phyloP scores from a whole-genome alignment of 2,797 vertebrate genomes.

The Craterocephalus amniculus region DNA sequence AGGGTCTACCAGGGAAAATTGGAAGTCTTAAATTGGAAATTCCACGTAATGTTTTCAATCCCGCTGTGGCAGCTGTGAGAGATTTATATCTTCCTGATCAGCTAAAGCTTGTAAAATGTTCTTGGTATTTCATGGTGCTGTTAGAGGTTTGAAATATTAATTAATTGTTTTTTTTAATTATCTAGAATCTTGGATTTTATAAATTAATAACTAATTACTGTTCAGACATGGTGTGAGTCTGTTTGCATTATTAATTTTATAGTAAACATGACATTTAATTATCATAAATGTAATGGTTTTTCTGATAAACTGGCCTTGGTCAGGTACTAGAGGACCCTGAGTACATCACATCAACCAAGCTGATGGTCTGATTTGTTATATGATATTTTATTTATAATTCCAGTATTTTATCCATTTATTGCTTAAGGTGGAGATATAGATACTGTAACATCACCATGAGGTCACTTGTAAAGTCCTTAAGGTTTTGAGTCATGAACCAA shows the following conservation, averaged over 20 bases:
- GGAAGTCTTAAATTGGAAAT: not conserved
- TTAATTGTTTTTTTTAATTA: not conserved
- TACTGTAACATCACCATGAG: not conserved
- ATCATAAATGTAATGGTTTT: not conserved
- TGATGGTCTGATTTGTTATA: not conserved
- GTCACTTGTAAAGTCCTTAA: not conserved
- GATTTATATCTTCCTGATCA: not conserved
- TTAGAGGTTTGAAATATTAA: not conserved
- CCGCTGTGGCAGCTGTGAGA: not conserved
- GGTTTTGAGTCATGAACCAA: not conserved
- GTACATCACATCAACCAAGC: not conserved
- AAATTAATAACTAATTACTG: not conserved
- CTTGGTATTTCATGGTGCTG: not conserved
- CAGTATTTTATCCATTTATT: not conserved
- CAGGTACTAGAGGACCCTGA: not conserved
- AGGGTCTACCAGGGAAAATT: constrained; percentile 9
- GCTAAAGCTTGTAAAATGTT: not conserved
- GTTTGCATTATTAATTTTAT: not conserved
- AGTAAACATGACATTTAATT: not conserved
- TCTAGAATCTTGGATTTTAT: not conserved
- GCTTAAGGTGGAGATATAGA: not conserved
- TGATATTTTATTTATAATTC: not conserved
- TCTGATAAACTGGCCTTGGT: not conserved
- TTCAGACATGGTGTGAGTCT: not conserved
- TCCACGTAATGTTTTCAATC: not conserved